These are phyloP conservation scores for Lordiphosa collinella DNA, from an alignment of 1,140 invertebrate species.

Conservation along the genomic window DNA sequence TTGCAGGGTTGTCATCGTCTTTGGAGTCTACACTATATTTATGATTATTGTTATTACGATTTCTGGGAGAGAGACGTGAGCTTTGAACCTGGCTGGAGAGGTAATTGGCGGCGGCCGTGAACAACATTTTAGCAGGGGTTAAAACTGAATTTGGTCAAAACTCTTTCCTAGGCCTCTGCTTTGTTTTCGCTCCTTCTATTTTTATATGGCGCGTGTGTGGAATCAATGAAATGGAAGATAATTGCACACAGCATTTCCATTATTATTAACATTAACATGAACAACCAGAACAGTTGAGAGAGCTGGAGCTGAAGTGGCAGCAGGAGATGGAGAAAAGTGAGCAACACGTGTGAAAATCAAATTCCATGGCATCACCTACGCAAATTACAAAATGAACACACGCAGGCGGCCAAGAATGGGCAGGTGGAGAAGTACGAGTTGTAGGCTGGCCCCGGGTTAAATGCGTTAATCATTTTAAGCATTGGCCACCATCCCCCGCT, in stretches of 20 bases:
- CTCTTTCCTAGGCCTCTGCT: too few relatives aligned
- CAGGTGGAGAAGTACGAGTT: conserved; percentile 5
- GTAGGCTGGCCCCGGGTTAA: conserved; percentile 49
- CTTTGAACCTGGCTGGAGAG: conserved; percentile 42
- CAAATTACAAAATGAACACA: conserved; percentile 77
- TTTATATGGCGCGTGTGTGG: conserved; percentile 64
- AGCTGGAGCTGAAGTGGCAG: not conserved
- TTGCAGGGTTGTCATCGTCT: conserved; percentile 51
- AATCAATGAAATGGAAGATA: conserved; percentile 71
- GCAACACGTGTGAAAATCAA: conserved; percentile 78
- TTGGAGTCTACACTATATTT: conserved; percentile 26
- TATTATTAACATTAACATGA: conserved; percentile 70
- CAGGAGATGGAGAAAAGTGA: not conserved
- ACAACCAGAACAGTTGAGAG: conserved; percentile 40
- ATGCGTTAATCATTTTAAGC: conserved; percentile 65
- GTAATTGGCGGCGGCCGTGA: conserved; percentile 33
- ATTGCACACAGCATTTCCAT: conserved; percentile 72
- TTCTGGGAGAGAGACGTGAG: conserved; percentile 30
- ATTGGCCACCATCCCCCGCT: conserved; percentile 28
- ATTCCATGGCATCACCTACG: conserved; percentile 77
- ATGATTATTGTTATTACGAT: conserved; percentile 65
- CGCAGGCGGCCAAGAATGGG: conserved; percentile 28
- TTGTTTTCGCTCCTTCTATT: conserved; percentile 48
- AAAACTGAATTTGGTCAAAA: conserved; percentile 13
- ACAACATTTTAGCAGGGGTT: not conserved